phyloP scores from a whole-genome alignment of 2,888 invertebrate genomes.

The Diarsia rubi region DNA sequence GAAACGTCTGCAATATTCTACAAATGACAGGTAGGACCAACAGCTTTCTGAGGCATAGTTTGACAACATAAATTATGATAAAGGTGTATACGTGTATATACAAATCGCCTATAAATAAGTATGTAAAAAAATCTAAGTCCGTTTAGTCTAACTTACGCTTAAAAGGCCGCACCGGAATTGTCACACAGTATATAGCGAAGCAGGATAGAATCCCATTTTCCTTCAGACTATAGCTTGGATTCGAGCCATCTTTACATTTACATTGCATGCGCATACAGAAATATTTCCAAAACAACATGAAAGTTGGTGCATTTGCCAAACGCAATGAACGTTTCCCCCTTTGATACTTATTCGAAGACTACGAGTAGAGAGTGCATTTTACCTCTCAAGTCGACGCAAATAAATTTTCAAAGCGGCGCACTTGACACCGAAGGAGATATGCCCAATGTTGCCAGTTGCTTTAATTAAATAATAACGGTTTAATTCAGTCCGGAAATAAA shows the following conservation, averaged over 20 bases:
- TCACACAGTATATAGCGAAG: too few relatives aligned
- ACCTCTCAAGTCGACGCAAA: constrained; percentile 57
- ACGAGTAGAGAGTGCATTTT: constrained; percentile 50
- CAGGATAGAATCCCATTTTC: background rate
- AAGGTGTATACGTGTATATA: too few relatives aligned
- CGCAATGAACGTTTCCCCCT: constrained; percentile 63
- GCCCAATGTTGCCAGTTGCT: constrained; percentile 47
- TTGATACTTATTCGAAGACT: constrained; percentile 62
- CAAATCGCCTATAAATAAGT: too few relatives aligned
- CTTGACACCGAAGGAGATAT: constrained; percentile 55
- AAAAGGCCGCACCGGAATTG: background rate
- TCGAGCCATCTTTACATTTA: constrained; percentile 20
- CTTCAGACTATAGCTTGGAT: background rate
- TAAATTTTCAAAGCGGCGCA: constrained; percentile 61
- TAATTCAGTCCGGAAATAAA: background rate
- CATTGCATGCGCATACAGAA: constrained; percentile 13
- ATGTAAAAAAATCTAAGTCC: too few relatives aligned
- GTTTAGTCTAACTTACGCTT: background rate
- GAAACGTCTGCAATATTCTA: too few relatives aligned
- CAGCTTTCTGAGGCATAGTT: background rate
- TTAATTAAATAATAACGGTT: constrained; percentile 41
- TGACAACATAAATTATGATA: background rate
- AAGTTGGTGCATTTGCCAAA: constrained; percentile 63
- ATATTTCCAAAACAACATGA: constrained; percentile 54
- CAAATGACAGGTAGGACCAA: too few relatives aligned